Percentiles rank a stretch among this genome's conserved stretches.
These are phyloP conservation scores for Thymelicus acteon DNA, from an alignment of 2,888 invertebrate species.

Conservation along the genomic window DNA sequence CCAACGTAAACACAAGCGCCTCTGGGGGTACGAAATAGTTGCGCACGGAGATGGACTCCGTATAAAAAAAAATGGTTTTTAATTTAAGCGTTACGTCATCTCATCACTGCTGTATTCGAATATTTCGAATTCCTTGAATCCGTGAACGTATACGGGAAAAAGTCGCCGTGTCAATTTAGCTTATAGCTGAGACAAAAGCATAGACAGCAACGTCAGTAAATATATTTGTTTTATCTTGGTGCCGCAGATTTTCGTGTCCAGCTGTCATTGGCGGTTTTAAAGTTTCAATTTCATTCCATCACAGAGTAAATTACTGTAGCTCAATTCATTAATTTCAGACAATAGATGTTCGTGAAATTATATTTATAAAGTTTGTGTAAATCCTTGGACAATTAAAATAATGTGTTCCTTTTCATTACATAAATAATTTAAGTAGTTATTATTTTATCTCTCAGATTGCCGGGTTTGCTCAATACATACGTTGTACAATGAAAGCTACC, in stretches of 20 bases:
- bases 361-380: not conserved
- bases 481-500: constrained; percentile 65
- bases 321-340: not conserved
- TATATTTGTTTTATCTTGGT: not conserved
- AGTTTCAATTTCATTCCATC: constrained; percentile 10
- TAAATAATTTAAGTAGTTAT: constrained; percentile 4
- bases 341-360: not conserved
- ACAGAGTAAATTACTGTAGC: constrained; percentile 4
- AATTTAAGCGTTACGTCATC: too few relatives aligned
- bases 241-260: constrained; percentile 57
- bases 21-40: too few relatives aligned
- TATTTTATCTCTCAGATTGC: constrained; percentile 5
- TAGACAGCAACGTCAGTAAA: not conserved
- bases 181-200: too few relatives aligned
- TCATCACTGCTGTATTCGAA: too few relatives aligned
- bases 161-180: too few relatives aligned
- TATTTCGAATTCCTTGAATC: too few relatives aligned
- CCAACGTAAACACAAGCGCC: too few relatives aligned
- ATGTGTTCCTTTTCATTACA: constrained; percentile 36
- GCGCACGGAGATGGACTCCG: too few relatives aligned
- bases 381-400: constrained; percentile 8
- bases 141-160: too few relatives aligned
- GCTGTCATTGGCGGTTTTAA: constrained; percentile 70
- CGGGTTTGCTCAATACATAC: constrained; percentile 14
- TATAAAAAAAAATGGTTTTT: too few relatives aligned